These are phyloP conservation scores for Hormiphora californensis DNA, from an alignment of 37 sponge, comb jelly and placozoan genomes.

Conservation along the genomic window DNA sequence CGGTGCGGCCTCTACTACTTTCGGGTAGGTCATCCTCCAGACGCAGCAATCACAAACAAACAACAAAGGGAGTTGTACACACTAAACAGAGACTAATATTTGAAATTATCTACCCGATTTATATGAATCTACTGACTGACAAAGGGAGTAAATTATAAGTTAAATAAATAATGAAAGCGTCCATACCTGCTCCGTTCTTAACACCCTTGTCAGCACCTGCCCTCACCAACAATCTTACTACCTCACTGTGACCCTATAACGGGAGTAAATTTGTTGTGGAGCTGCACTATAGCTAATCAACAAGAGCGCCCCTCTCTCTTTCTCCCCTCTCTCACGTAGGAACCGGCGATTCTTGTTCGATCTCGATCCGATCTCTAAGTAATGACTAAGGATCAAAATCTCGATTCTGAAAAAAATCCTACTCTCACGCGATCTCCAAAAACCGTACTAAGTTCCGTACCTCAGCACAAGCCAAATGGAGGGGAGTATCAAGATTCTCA, in stretches of 20 bases:
- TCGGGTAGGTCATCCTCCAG: too few relatives aligned
- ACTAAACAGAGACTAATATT: too few relatives aligned
- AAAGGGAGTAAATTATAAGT: neutral
- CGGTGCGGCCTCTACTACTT: neutral
- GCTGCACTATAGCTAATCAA: too few relatives aligned
- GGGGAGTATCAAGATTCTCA: conserved; percentile 34
- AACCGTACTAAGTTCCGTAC: neutral
- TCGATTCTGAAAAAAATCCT: neutral
- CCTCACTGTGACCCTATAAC: neutral
- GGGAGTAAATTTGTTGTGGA: neutral
- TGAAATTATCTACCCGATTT: too few relatives aligned
- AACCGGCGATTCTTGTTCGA: too few relatives aligned
- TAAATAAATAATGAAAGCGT: neutral
- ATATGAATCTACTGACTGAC: too few relatives aligned
- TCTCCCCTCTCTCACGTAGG: too few relatives aligned
- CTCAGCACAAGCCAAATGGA: conserved; percentile 31
- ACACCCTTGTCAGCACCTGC: neutral
- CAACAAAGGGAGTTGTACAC: too few relatives aligned
- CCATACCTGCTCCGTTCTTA: neutral
- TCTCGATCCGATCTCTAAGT: neutral
- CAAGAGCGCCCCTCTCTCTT: too few relatives aligned
- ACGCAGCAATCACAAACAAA: too few relatives aligned
- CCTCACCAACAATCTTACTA: neutral
- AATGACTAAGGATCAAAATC: neutral
- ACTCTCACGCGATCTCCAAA: neutral